Percentiles rank a stretch among this genome's conserved stretches.
Evolutionary conservation across 2,797 vertebrate genomes (phyloP).

Genomic region (Pipistrellus nathusii): DNA sequence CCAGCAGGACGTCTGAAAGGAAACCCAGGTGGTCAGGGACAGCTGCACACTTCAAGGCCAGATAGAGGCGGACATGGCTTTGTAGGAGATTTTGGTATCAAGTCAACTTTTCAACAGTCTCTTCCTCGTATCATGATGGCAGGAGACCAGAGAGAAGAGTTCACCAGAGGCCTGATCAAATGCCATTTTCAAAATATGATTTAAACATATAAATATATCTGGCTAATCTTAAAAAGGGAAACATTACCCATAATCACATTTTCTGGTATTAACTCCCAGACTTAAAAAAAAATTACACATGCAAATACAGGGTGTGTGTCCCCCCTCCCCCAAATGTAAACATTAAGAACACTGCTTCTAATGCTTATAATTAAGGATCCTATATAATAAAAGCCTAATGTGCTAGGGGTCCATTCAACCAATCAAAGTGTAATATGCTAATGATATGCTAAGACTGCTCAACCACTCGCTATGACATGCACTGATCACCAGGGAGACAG

Average conservation of each 20-base stretch:
- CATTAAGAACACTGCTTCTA: too few relatives aligned
- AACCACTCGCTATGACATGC: too few relatives aligned
- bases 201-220: neutral
- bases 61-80: neutral
- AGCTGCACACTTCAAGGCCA: neutral
- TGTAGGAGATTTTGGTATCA: neutral
- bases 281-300: too few relatives aligned
- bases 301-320: too few relatives aligned
- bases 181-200: neutral
- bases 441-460: too few relatives aligned
- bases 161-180: neutral
- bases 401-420: too few relatives aligned
- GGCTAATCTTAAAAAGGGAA: neutral
- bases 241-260: neutral
- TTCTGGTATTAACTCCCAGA: neutral
- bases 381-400: too few relatives aligned
- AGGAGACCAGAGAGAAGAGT: neutral
- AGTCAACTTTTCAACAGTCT: neutral
- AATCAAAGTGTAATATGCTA: too few relatives aligned
- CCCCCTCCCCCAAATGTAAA: too few relatives aligned
- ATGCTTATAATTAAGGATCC: too few relatives aligned
- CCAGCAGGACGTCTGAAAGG: conserved; percentile 89
- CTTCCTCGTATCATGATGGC: neutral
- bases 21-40: conserved; percentile 40
- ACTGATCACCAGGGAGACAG: too few relatives aligned